Percentiles rank a stretch among this genome's conserved stretches.
Conservation (phyloP, 2,797 vertebrate genomes). For the Graptemys geographica region DNA sequence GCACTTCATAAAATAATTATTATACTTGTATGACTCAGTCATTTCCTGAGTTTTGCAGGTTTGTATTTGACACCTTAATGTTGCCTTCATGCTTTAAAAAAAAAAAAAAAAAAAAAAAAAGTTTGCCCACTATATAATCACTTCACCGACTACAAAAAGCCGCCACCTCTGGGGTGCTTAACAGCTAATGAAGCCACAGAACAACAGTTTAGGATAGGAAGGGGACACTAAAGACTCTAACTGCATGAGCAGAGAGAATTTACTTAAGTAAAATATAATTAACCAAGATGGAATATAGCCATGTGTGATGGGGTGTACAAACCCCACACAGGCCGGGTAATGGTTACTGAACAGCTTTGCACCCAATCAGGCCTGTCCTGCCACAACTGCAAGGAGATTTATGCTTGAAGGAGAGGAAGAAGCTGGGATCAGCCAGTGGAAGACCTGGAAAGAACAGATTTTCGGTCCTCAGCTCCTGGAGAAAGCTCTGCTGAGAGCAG, state of each 20-base stretch:
- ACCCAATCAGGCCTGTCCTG: no score
- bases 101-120: no score
- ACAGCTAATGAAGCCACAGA: background rate
- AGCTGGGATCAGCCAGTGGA: no score
- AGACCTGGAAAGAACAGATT: no score
- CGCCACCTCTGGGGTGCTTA: background rate
- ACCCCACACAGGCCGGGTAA: no score
- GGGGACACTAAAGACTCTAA: background rate
- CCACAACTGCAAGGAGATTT: no score
- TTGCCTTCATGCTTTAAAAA: background rate
- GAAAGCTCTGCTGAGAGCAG: no score
- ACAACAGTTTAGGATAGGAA: background rate
- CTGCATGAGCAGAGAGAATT: background rate
- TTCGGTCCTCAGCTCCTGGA: no score
- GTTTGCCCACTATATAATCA: background rate
- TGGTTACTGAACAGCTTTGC: no score
- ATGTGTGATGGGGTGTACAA: background rate
- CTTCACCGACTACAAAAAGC: background rate
- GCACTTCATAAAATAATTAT: conserved; percentile 43
- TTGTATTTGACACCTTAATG: conserved; percentile 37
- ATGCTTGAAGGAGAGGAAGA: no score
- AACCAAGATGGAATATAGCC: background rate
- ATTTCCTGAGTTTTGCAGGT: conserved; percentile 33
- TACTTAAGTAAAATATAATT: rapidly evolving
- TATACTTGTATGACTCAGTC: conserved; percentile 20